phyloP scores from a whole-genome alignment of 2,113 vertebrate species.

The Pitta sordida region DNA sequence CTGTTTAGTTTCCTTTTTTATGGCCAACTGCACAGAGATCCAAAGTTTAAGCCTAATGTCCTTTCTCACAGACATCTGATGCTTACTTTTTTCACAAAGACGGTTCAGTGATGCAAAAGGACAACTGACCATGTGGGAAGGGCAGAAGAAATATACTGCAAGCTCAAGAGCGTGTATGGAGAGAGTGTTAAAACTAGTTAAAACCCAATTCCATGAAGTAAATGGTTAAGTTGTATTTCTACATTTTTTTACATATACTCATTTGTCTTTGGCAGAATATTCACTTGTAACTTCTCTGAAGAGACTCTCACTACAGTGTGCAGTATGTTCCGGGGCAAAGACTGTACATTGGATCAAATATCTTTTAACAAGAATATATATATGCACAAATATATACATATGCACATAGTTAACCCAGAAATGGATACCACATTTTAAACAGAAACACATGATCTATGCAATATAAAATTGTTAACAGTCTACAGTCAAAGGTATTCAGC shows the following conservation, averaged over 20 bases:
- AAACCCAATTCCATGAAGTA: neutral
- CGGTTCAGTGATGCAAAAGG: neutral
- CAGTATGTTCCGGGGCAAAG: neutral
- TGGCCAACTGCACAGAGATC: neutral
- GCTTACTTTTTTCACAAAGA: neutral
- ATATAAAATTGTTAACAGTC: neutral
- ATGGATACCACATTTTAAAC: neutral
- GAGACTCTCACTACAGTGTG: neutral
- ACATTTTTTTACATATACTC: neutral
- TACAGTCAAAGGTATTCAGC: neutral
- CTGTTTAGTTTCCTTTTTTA: neutral
- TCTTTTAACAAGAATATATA: neutral
- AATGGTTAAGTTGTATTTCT: neutral
- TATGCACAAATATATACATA: neutral
- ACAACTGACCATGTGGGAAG: neutral
- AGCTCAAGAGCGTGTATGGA: neutral
- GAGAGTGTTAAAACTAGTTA: neutral
- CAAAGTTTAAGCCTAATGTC: neutral
- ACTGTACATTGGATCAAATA: neutral
- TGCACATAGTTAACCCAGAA: neutral
- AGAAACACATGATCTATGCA: neutral
- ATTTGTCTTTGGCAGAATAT: neutral
- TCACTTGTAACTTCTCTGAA: neutral
- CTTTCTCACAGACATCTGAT: neutral
- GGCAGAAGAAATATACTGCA: neutral